These are phyloP conservation scores for Cyprinodon variegatus DNA, from an alignment of 2,113 vertebrate genomes.

Conservation along the genomic window DNA sequence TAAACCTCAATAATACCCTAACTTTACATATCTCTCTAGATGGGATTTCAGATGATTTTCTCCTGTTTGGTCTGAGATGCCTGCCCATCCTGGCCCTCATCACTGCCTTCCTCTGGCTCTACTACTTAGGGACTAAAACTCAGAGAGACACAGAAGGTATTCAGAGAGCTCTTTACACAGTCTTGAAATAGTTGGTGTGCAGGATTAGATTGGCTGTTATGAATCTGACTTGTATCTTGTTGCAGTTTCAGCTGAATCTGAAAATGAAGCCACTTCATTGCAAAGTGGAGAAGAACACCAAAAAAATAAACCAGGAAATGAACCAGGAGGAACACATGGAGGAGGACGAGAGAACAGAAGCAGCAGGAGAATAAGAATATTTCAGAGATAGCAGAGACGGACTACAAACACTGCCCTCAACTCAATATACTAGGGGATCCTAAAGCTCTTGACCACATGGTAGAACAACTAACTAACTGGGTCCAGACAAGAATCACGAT, in stretches of 20 bases:
- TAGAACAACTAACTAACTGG: no score
- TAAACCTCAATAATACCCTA: no score
- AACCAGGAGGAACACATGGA: background rate
- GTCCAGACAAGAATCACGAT: no score
- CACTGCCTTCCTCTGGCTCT: conserved; percentile 5
- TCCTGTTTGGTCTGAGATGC: conserved; percentile 10
- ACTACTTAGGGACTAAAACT: background rate
- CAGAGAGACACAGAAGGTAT: conserved; percentile 13
- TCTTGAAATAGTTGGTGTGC: background rate
- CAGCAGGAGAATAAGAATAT: background rate
- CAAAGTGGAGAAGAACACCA: background rate
- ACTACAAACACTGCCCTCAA: no score
- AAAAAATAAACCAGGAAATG: background rate
- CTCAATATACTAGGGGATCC: no score
- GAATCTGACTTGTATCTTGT: background rate
- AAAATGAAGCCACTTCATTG: background rate
- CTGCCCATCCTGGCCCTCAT: conserved; percentile 19
- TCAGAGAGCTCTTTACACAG: background rate
- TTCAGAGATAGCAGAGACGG: no score
- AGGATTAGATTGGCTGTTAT: background rate
- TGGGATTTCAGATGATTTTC: no score
- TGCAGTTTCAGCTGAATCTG: conserved; percentile 7
- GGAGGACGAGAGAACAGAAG: no score
- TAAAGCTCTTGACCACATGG: no score
- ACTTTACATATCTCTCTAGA: no score